These are phyloP conservation scores for Grapholita molesta DNA, from an alignment of 1,140 invertebrate species.

Conservation along the genomic window DNA sequence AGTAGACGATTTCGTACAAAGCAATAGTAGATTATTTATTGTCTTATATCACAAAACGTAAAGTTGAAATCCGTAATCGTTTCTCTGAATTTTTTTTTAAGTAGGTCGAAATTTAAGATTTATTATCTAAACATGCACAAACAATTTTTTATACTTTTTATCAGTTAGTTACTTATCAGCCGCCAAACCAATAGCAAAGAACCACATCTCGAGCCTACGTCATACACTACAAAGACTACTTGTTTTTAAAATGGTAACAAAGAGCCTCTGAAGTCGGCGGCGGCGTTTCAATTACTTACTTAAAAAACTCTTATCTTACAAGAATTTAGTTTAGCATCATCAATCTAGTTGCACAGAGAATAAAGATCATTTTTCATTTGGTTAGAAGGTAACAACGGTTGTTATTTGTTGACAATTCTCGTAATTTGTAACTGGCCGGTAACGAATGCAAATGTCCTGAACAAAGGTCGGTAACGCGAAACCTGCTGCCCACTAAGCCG, in stretches of 20 bases:
- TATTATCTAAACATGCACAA: not conserved
- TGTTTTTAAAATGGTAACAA: slow-evolving; percentile 16
- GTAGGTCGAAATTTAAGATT: not conserved
- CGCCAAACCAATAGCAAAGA: not conserved
- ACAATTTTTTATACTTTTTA: not conserved
- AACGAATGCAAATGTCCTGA: not conserved
- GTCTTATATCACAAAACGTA: too few species aligned
- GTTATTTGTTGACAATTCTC: slow-evolving; percentile 12
- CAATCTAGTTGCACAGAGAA: not conserved
- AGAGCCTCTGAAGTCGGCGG: not conserved
- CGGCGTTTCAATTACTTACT: not conserved
- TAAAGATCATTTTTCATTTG: not conserved
- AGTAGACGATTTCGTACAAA: too few species aligned
- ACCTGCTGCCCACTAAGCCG: not conserved
- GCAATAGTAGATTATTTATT: too few species aligned
- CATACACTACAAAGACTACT: not conserved
- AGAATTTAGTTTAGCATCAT: not conserved
- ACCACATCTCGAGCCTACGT: not conserved
- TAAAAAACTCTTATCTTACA: not conserved
- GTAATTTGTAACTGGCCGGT: slow-evolving; percentile 1
- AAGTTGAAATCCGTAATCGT: too few species aligned
- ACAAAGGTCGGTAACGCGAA: slow-evolving; percentile 5
- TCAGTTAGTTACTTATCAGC: not conserved
- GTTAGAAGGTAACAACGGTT: not conserved
- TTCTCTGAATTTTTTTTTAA: too few species aligned